A percentile compares a stretch with the other conserved stretches of the same genome.
Evolutionary conservation across 2,797 vertebrate species (phyloP).

Genomic region (Anguilla pacifica): DNA sequence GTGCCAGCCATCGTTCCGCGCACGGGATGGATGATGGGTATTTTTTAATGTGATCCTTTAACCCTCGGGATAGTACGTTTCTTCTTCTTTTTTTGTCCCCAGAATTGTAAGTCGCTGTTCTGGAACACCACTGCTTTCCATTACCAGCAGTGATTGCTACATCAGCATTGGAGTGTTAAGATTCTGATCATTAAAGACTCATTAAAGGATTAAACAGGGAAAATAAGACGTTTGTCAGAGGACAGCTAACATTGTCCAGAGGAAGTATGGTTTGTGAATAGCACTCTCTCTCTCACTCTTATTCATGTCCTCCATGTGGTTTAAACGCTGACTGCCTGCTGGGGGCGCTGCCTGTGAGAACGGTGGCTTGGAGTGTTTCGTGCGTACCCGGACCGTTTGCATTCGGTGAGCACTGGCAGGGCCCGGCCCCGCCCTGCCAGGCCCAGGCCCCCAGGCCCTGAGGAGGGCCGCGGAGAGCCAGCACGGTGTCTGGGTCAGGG

Average conservation of each 20-base stretch:
- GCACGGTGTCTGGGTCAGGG: conserved; percentile 60
- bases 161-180: too few relatives aligned
- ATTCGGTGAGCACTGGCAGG: not conserved
- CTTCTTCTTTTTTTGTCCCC: too few relatives aligned
- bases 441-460: not conserved
- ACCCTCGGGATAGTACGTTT: too few relatives aligned
- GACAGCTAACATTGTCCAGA: not conserved
- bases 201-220: too few relatives aligned
- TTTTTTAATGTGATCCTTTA: not conserved
- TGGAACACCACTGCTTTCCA: too few relatives aligned
- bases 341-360: conserved; percentile 12
- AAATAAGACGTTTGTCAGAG: not conserved
- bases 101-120: too few relatives aligned
- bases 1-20: not conserved
- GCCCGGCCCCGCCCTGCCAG: not conserved
- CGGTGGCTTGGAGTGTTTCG: not conserved
- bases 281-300: not conserved
- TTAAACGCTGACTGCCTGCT: not conserved
- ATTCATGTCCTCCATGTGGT: not conserved
- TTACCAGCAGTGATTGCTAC: too few relatives aligned
- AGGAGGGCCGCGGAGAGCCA: conserved; percentile 48
- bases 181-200: too few relatives aligned
- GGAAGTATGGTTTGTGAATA: not conserved
- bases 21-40: not conserved
- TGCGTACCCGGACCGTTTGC: not conserved